phyloP scores from a whole-genome alignment of 2,888 invertebrate species.

The Chromoteleia sp. region DNA sequence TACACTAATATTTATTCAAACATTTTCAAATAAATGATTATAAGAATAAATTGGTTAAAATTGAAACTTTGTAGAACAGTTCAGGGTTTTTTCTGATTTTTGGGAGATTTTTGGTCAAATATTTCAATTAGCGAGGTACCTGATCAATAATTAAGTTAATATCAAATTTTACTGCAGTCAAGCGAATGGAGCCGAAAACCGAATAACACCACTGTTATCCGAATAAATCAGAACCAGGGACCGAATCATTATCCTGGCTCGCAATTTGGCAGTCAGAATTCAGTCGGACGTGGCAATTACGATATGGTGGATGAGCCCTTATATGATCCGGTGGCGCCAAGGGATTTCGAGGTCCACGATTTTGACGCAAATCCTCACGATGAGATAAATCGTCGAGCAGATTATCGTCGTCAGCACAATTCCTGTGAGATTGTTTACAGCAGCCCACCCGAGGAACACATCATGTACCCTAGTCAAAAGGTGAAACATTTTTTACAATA shows the following conservation, averaged over 20 bases:
- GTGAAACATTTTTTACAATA: no score
- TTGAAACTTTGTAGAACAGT: no score
- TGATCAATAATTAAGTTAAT: conserved; percentile 15
- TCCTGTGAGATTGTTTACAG: conserved; percentile 77
- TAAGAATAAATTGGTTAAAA: no score
- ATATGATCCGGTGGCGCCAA: conserved; percentile 82
- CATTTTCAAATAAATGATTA: no score
- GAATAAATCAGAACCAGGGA: conserved; percentile 81
- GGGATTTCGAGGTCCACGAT: conserved; percentile 82
- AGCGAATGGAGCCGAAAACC: conserved; percentile 82
- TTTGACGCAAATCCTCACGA: conserved; percentile 83
- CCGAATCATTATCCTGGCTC: conserved; percentile 74
- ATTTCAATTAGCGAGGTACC: no score
- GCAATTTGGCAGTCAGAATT: conserved; percentile 45
- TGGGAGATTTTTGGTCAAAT: no score
- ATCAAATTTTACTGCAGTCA: conserved; percentile 71
- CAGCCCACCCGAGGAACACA: conserved; percentile 75
- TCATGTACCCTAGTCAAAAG: conserved; percentile 77
- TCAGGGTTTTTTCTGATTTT: background rate
- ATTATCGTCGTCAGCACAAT: conserved; percentile 77
- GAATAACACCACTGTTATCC: conserved; percentile 83
- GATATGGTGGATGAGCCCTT: conserved; percentile 80
- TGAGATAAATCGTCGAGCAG: conserved; percentile 79
- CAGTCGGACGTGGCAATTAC: conserved; percentile 71
- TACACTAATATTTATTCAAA: no score